Base-by-base conservation (phyloP, 2,888 invertebrate genomes). In the Sipha maydis region DNA sequence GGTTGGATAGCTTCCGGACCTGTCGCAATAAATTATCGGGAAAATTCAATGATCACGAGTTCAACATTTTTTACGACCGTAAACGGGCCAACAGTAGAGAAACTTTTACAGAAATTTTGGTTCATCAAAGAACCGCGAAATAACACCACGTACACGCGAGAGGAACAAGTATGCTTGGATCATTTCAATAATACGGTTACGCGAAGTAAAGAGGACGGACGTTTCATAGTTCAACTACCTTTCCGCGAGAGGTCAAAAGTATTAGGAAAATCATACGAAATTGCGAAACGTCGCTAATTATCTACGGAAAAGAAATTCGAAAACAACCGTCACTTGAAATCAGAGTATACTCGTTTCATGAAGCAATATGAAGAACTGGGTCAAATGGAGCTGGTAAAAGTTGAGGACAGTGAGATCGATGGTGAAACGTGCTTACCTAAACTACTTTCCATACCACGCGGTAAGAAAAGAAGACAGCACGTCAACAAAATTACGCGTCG, bases 241-340 rank as follows among this genome's bases (percentile, higher is more conserved):
- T 76, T 85, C 11, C 71, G 41, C 8, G 76, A 85, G 14, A 34
- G 8, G 4, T 3, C 28, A 25, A 31, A 34, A 41, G 0, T 11
- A 21, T 21, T 85, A n/a, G 85, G 85, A 31, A 38, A 85, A 41
- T 85, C 85, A 28, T 76, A 85, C 48, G 76, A 85, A 76, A 85
- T 85, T n/a, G 76, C 76, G 1, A 85, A 85, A 28, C 41, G 69
- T 11, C 75, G 61, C 1, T 69, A 76, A 28, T 61, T 85, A 69
- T 17, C n/a, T 3, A 31, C 31, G 28, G 83, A 83, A 28, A 48
- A 8, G 31, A 71, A 71, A 48, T 48, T 71, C 7, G 5, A 83
- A 83, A 71, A 48, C 0, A 28, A 83, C 21, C 9, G 3, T 0
- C 4, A 0, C 4, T 48, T 83, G 3, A 48, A 83, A 9, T 1